Evolutionary conservation across 2,888 invertebrate genomes (phyloP), one percentile per base, ranked within the genome.

Genomic region (Stenichneumon culpator): DNA sequence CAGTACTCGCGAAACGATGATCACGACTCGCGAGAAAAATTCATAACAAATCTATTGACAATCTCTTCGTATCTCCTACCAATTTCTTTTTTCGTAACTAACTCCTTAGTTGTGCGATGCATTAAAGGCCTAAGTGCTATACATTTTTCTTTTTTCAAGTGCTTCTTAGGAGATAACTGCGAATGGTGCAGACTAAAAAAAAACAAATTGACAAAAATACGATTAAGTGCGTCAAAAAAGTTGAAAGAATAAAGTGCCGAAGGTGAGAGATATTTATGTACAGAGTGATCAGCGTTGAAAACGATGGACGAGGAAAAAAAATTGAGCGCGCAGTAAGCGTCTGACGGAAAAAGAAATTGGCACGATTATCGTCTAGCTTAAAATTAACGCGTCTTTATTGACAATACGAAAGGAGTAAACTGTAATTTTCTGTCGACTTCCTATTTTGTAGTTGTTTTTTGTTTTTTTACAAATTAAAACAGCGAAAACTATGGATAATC

Each of bases 1-100:
- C 87, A 88, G 86, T 85, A 79, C 82, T 77, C 69, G 73, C 78
- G 73, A 77, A 73, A 68, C 68, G 63, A 82, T 75, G 19, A 16
- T 72, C 77, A 78, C 82, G 75, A 32, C 75, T 75, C 54, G 79
- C 83, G 85, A 75, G 86, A 87, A 85, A 81, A 83, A 85, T 88
- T 86, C 82, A 87, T 84, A 84, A 86, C 81, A 88, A 90, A 90
- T 78, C 84, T 90, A 90, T 89, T 84, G 89, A 88, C 83, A 44
- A 60, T 84, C 69, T 69, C 36, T 52, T 87, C 84, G 86, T 83
- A 74, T 28, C 78, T 85, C 84, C 83, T 89, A 86, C 88, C 88
- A 82, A 88, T 87, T 87, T 87, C 87, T 78, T 73, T 75, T 28
- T 84, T 25, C 77, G 50, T 75, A 44, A 77, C 32, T 65, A 75